Evolutionary conservation across 2,113 vertebrate genomes (phyloP).

Genomic region (Pao palembangensis): DNA sequence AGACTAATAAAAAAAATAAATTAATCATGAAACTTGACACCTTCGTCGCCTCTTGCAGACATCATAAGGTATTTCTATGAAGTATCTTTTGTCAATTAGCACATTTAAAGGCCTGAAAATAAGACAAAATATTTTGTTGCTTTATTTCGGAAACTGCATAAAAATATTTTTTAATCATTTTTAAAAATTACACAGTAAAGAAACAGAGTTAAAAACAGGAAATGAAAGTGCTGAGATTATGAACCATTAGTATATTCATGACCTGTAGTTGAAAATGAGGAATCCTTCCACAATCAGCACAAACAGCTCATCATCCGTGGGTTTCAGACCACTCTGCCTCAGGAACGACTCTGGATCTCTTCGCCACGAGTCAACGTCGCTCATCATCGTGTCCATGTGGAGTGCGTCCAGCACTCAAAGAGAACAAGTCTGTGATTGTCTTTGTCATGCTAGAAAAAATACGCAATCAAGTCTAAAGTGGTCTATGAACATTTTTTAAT

Average conservation of each 20-base stretch:
- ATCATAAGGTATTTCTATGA: conserved; percentile 87
- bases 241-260: too few relatives aligned
- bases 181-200: neutral
- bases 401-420: conserved; percentile 84
- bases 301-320: conserved; percentile 44
- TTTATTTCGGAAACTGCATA: neutral
- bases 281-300: conserved; percentile 92
- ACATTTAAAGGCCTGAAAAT: conserved; percentile 80
- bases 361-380: conserved; percentile 72
- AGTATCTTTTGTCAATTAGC: conserved; percentile 85
- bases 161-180: neutral
- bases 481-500: too few relatives aligned
- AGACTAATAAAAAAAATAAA: neutral
- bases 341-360: conserved; percentile 56
- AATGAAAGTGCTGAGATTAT: too few relatives aligned
- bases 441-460: too few relatives aligned
- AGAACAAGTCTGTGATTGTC: conserved; percentile 1
- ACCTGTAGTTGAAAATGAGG: conserved; percentile 91
- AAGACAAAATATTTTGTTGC: neutral
- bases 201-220: neutral
- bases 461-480: too few relatives aligned
- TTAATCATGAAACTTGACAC: conserved; percentile 31
- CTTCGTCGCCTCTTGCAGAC: conserved; percentile 87
- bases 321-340: conserved; percentile 23
- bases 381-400: conserved; percentile 89